phyloP scores from a whole-genome alignment of 2,888 invertebrate genomes.

The Watsonalla cultraria region DNA sequence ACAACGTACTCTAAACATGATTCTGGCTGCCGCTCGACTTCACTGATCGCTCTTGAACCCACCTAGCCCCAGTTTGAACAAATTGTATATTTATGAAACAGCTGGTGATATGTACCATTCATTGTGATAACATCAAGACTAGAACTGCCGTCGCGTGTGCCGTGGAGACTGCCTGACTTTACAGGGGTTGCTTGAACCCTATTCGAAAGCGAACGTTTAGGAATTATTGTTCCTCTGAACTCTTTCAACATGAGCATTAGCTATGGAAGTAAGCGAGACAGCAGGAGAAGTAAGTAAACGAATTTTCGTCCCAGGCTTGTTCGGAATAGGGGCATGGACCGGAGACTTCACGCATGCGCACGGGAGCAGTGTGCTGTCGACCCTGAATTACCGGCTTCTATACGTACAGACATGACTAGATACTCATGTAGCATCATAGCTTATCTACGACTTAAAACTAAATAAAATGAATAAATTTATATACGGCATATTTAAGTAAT shows the following conservation, averaged over 20 bases:
- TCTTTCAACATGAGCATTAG: background rate
- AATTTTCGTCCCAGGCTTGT: background rate
- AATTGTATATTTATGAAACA: background rate
- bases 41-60: background rate
- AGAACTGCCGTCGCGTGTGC: background rate
- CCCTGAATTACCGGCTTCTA: background rate
- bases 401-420: background rate
- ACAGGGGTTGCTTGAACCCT: background rate
- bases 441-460: background rate
- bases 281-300: background rate
- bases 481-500: no score
- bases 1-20: background rate
- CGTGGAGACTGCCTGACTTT: background rate
- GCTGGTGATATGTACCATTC: background rate
- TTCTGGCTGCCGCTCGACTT: background rate
- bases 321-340: slow-evolving; percentile 23
- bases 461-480: no score
- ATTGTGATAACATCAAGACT: background rate
- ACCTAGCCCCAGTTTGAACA: background rate
- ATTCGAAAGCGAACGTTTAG: background rate
- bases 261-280: background rate
- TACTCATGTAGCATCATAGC: background rate
- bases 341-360: slow-evolving; percentile 64
- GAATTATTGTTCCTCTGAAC: background rate
- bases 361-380: slow-evolving; percentile 1